Conservation (phyloP, 2,888 invertebrate species). For the Cataglyphis cursor region DNA sequence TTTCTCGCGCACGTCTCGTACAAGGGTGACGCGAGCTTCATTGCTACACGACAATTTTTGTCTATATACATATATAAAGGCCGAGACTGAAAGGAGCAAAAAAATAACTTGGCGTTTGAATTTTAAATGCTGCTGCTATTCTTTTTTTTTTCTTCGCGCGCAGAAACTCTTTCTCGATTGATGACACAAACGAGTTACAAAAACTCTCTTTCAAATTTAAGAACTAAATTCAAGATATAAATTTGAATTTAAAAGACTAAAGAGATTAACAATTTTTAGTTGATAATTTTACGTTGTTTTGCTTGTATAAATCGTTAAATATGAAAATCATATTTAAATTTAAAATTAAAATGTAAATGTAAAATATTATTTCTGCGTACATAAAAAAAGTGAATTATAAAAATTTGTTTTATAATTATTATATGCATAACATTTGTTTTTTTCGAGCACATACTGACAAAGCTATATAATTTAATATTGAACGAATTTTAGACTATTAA, state of each 20-base stretch:
- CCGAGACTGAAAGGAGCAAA: neutral
- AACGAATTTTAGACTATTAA: neutral
- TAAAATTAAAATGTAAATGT: neutral
- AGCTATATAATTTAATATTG: constrained; percentile 1
- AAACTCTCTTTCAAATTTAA: neutral
- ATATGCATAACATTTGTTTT: neutral
- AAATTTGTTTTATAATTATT: neutral
- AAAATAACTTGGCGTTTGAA: neutral
- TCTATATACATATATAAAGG: neutral
- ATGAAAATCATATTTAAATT: neutral
- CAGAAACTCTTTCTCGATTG: neutral
- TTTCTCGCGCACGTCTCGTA: constrained; percentile 9
- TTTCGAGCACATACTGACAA: neutral
- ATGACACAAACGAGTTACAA: neutral
- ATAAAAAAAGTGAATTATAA: neutral
- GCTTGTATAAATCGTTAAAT: neutral
- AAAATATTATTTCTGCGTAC: neutral
- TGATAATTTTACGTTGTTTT: neutral
- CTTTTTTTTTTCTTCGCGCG: neutral
- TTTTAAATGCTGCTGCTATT: neutral
- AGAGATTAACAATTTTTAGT: neutral
- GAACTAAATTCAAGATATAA: neutral
- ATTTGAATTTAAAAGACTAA: neutral
- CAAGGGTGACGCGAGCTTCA: constrained; percentile 11
- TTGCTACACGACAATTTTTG: neutral